phyloP scores from a whole-genome alignment of 1,140 invertebrate genomes.

The Meloidogyne hapla region DNA sequence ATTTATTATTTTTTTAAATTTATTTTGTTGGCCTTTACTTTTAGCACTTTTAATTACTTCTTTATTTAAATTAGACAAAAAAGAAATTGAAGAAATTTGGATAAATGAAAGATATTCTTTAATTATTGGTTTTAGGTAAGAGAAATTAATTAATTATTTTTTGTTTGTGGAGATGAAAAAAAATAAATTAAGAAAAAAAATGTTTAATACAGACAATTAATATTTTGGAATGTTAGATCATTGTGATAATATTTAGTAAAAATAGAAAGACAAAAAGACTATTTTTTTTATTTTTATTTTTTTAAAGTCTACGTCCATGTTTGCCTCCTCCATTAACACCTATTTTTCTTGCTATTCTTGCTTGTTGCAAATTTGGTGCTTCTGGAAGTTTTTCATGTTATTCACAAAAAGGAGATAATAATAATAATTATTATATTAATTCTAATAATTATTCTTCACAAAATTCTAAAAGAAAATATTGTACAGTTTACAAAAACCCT shows the following conservation, averaged over 20 bases:
- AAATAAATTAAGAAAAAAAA: too few species aligned
- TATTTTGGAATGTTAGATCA: too few species aligned
- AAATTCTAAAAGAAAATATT: slow-evolving; percentile 24
- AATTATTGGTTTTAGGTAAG: slow-evolving; percentile 51
- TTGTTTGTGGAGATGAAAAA: neutral
- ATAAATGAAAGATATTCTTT: slow-evolving; percentile 58
- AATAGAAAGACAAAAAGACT: neutral
- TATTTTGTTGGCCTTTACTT: slow-evolving; percentile 57
- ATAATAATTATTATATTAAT: neutral
- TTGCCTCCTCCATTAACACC: slow-evolving; percentile 60
- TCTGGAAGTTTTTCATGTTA: slow-evolving; percentile 8
- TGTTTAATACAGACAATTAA: too few species aligned
- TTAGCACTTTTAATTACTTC: slow-evolving; percentile 61
- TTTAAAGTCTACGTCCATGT: slow-evolving; percentile 50
- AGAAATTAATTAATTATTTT: neutral
- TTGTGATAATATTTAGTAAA: too few species aligned
- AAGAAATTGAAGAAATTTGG: slow-evolving; percentile 60
- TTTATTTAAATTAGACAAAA: slow-evolving; percentile 57
- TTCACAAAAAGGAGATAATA: slow-evolving; percentile 11
- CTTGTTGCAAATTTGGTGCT: slow-evolving; percentile 31
- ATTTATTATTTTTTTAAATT: slow-evolving; percentile 57
- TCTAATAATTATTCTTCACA: slow-evolving; percentile 12
- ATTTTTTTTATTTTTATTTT: neutral
- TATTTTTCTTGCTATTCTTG: slow-evolving; percentile 47
- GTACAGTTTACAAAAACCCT: slow-evolving; percentile 50